Conservation (phyloP, 2,113 vertebrate species). For the Salvelinus alpinus region DNA sequence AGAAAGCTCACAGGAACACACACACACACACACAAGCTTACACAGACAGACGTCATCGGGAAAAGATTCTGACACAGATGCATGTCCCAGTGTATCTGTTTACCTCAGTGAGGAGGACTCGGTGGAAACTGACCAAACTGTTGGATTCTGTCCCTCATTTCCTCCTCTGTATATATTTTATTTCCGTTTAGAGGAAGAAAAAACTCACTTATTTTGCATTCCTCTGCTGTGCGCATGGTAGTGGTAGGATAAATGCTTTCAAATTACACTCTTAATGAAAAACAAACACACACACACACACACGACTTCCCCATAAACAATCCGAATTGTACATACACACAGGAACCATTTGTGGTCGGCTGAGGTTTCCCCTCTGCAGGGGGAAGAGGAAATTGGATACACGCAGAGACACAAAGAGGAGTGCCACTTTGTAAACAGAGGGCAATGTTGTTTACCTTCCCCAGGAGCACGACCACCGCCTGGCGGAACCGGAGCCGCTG, state of each 20-base stretch:
- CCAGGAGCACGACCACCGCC: conserved; percentile 75
- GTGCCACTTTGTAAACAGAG: neutral
- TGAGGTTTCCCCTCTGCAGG: conserved; percentile 33
- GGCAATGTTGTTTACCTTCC: conserved; percentile 82
- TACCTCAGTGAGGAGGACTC: conserved; percentile 33
- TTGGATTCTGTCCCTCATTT: conserved; percentile 25
- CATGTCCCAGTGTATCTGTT: conserved; percentile 44
- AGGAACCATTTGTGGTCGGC: conserved; percentile 48
- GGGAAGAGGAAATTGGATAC: conserved; percentile 47
- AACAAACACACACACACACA: conserved; percentile 12
- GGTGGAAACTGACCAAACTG: conserved; percentile 21
- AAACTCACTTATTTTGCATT: conserved; percentile 35
- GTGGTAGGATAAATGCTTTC: conserved; percentile 33
- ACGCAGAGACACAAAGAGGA: conserved; percentile 20
- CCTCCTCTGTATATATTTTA: conserved; percentile 12
- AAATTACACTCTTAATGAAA: conserved; percentile 57
- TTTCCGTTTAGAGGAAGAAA: conserved; percentile 44
- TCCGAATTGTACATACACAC: conserved; percentile 9
- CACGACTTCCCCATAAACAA: conserved; percentile 25
- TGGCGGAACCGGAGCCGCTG: conserved; percentile 85
- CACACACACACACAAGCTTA: no score
- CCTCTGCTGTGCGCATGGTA: conserved; percentile 11
- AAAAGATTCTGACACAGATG: conserved; percentile 38
- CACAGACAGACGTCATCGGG: neutral
- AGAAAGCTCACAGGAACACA: no score